Conservation (phyloP, 2,888 invertebrate genomes). For the Diogma glabrata region DNA sequence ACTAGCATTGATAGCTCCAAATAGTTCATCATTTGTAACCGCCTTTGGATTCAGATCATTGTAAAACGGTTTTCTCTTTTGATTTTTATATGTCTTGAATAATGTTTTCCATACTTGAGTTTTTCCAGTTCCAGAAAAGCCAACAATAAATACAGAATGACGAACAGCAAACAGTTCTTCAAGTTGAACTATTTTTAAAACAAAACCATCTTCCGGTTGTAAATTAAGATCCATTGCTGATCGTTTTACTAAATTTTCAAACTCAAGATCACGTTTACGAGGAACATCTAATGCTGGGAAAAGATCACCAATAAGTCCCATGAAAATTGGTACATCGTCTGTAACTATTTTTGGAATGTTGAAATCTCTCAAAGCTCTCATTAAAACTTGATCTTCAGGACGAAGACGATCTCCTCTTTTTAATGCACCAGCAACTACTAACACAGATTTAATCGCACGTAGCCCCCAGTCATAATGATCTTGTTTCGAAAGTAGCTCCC, state of each 20-base stretch:
- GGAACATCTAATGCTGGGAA: conserved; percentile 90
- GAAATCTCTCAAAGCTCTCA: conserved; percentile 88
- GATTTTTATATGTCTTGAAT: conserved; percentile 67
- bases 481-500: conserved; percentile 82
- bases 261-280: conserved; percentile 70
- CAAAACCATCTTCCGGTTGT: conserved; percentile 84
- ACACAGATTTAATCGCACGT: conserved; percentile 87
- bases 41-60: conserved; percentile 94
- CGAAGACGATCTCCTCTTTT: conserved; percentile 58
- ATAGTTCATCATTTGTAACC: conserved; percentile 89
- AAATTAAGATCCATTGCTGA: conserved; percentile 72
- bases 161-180: conserved; percentile 88
- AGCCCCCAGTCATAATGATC: conserved; percentile 97
- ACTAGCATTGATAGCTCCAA: conserved; percentile 86
- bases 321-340: conserved; percentile 82
- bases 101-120: conserved; percentile 88
- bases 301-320: conserved; percentile 87
- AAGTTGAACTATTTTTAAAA: conserved; percentile 77
- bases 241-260: conserved; percentile 66
- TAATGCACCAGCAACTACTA: conserved; percentile 86
- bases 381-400: conserved; percentile 86
- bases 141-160: conserved; percentile 83
- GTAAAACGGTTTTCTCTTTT: conserved; percentile 69
- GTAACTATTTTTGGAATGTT: conserved; percentile 91
- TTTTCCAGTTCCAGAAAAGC: conserved; percentile 84